These are phyloP conservation scores for Poecilia picta DNA, from an alignment of 2,797 vertebrate species.

Conservation along the genomic window DNA sequence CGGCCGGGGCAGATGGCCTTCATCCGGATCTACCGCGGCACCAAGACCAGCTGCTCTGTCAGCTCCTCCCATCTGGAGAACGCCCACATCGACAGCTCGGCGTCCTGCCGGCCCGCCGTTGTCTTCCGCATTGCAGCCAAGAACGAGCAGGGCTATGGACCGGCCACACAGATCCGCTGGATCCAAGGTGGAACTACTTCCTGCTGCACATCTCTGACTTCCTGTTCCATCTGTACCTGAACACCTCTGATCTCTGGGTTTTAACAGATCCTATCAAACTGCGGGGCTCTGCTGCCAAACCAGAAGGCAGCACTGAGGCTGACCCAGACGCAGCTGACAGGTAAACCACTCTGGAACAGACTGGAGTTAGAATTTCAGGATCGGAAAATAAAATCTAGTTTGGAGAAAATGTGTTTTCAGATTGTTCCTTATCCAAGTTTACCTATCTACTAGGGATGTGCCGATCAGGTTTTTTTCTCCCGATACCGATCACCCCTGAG, in stretches of 20 bases:
- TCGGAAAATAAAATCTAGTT: not conserved
- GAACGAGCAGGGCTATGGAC: slow-evolving; percentile 97
- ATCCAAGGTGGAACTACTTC: slow-evolving; percentile 86
- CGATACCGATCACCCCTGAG: no score
- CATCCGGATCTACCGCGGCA: slow-evolving; percentile 96
- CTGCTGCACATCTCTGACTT: no score
- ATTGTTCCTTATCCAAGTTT: not conserved
- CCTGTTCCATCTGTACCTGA: not conserved
- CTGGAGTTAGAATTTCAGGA: not conserved
- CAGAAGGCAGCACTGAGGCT: slow-evolving; percentile 43
- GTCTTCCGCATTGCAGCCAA: slow-evolving; percentile 98
- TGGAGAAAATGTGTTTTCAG: not conserved
- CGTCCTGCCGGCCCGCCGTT: slow-evolving; percentile 88
- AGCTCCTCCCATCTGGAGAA: slow-evolving; percentile 88
- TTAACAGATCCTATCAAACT: slow-evolving; percentile 72
- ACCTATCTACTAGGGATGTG: no score
- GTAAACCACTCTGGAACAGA: slow-evolving; percentile 34
- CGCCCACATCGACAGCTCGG: slow-evolving; percentile 92
- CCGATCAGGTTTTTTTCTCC: no score
- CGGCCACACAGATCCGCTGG: slow-evolving; percentile 98
- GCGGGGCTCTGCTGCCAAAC: slow-evolving; percentile 52
- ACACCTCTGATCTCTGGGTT: not conserved
- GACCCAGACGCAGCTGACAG: slow-evolving; percentile 71
- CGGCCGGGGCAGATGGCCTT: slow-evolving; percentile 90
- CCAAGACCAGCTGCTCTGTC: slow-evolving; percentile 90